Evolutionary conservation across 2,797 vertebrate genomes (phyloP).

Genomic region (Harpagifer antarcticus): DNA sequence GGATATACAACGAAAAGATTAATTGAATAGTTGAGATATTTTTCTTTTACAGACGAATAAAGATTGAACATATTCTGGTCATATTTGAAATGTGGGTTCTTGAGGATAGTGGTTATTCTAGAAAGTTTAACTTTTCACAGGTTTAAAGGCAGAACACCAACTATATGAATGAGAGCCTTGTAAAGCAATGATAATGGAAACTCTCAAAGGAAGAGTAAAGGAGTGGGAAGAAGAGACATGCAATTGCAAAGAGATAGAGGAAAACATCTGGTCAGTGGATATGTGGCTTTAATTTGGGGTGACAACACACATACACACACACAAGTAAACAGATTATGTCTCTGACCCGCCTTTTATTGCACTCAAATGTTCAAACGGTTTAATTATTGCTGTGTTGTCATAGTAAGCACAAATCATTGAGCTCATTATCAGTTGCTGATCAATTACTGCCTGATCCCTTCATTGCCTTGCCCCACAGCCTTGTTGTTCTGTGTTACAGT

Average conservation of each 20-base stretch:
- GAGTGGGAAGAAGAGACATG: constrained; percentile 29
- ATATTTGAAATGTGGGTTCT: background rate
- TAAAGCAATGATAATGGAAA: constrained; percentile 33
- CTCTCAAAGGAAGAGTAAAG: constrained; percentile 31
- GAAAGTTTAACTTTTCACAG: background rate
- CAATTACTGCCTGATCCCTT: constrained; percentile 61
- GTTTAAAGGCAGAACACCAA: constrained; percentile 36
- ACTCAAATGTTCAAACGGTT: constrained; percentile 3
- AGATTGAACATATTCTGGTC: background rate
- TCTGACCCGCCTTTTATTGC: constrained; percentile 13
- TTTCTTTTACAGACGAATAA: too few relatives aligned
- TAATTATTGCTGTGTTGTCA: constrained; percentile 24
- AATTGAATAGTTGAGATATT: too few relatives aligned
- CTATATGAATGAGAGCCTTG: constrained; percentile 24
- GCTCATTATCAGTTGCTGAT: constrained; percentile 62
- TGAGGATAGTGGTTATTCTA: background rate
- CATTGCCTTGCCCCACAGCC: constrained; percentile 49
- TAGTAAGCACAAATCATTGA: constrained; percentile 27
- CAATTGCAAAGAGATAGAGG: constrained; percentile 29
- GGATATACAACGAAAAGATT: too few relatives aligned
- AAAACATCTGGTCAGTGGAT: constrained; percentile 70
- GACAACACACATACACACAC: constrained; percentile 48
- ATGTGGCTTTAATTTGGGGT: constrained; percentile 60
- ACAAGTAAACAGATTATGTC: constrained; percentile 20
- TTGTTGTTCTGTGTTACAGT: constrained; percentile 66